These are phyloP conservation scores for Unio delphinus DNA, from an alignment of 2,888 invertebrate genomes.

Conservation along the genomic window DNA sequence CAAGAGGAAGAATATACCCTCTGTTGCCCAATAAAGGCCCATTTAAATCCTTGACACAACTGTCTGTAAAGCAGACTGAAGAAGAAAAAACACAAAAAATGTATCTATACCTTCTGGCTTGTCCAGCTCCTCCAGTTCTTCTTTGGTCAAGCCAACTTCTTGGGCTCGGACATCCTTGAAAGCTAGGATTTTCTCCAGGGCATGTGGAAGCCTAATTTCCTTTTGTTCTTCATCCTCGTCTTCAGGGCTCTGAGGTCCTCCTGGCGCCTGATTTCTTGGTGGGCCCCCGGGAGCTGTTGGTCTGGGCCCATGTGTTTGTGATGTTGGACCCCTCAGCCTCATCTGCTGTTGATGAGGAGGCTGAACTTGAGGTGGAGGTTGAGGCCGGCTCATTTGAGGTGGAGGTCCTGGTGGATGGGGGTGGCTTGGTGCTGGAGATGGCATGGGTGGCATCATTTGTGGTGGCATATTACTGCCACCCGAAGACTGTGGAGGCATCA, in stretches of 20 bases:
- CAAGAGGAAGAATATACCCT: too few relatives aligned
- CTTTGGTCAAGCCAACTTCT: constrained; percentile 78
- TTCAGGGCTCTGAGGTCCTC: constrained; percentile 8
- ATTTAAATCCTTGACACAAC: too few relatives aligned
- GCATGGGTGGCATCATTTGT: constrained; percentile 22
- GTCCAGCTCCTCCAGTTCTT: constrained; percentile 49
- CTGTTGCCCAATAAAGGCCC: too few relatives aligned
- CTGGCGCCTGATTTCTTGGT: constrained; percentile 5
- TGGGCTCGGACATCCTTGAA: constrained; percentile 89
- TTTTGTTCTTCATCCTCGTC: constrained; percentile 39
- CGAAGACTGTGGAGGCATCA: constrained; percentile 19
- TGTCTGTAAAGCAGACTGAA: too few relatives aligned
- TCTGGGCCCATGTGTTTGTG: constrained; percentile 5
- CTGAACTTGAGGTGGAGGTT: constrained; percentile 22
- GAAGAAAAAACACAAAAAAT: too few relatives aligned
- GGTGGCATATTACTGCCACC: constrained; percentile 2
- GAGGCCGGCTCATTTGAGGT: constrained; percentile 12
- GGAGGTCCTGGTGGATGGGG: constrained; percentile 20
- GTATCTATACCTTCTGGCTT: constrained; percentile 37
- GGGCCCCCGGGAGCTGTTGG: constrained; percentile 8
- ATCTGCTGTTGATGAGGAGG: constrained; percentile 10
- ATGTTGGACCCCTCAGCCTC: constrained; percentile 10
- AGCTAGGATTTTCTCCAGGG: constrained; percentile 90
- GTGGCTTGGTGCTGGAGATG: constrained; percentile 8
- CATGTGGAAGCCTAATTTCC: constrained; percentile 80